Evolutionary conservation across 1,140 invertebrate genomes (phyloP).

Genomic region (Onthophagus taurus): DNA sequence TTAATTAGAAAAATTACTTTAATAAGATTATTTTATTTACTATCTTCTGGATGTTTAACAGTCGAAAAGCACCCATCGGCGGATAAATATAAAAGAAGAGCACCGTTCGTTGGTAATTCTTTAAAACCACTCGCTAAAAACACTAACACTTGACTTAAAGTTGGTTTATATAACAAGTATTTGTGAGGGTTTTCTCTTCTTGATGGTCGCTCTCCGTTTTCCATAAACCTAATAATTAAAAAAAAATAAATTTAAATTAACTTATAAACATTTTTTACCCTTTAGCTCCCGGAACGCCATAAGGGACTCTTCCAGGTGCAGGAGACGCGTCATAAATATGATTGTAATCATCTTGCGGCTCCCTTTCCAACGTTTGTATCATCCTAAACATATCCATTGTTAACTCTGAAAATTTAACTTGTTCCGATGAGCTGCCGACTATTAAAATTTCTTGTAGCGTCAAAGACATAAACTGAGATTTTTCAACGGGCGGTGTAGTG

Average conservation of each 20-base stretch:
- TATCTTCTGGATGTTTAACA: constrained; percentile 80
- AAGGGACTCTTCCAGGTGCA: constrained; percentile 63
- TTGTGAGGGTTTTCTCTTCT: constrained; percentile 93
- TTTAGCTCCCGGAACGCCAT: constrained; percentile 45
- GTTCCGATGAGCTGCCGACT: constrained; percentile 86
- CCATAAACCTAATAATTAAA: constrained; percentile 45
- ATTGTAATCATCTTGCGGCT: constrained; percentile 75
- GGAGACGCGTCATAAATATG: constrained; percentile 82
- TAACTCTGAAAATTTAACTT: constrained; percentile 96
- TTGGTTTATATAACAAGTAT: constrained; percentile 92
- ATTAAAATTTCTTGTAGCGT: constrained; percentile 91
- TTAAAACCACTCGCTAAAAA: constrained; percentile 91
- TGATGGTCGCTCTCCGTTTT: constrained; percentile 56
- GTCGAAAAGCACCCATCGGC: constrained; percentile 87
- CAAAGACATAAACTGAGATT: constrained; percentile 74
- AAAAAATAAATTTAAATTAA: constrained; percentile 12
- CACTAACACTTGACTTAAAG: constrained; percentile 85
- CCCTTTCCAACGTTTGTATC: constrained; percentile 87
- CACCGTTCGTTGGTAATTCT: constrained; percentile 84
- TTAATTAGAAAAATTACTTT: not conserved
- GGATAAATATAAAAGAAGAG: constrained; percentile 85
- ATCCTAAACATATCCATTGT: constrained; percentile 98
- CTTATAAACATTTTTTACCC: constrained; percentile 29
- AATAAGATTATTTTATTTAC: too few relatives aligned
- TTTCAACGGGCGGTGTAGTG: constrained; percentile 80